These are phyloP conservation scores for Diploscapter pachys DNA, from an alignment of 1,140 invertebrate species.

Conservation along the genomic window DNA sequence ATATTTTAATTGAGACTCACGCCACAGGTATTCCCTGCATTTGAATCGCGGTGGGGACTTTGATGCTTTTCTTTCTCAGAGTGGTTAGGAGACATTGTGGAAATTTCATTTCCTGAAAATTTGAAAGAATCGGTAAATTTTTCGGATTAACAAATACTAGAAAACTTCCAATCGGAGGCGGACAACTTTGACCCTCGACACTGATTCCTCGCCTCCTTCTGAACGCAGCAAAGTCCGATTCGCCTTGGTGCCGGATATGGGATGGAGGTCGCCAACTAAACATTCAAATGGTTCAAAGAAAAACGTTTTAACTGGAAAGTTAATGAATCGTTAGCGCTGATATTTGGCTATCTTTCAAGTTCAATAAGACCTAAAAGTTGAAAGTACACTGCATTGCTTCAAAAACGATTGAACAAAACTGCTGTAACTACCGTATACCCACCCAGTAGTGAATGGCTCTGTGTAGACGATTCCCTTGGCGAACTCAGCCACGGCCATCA, in stretches of 20 bases:
- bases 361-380: constrained; percentile 12
- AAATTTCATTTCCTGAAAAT: constrained; percentile 83
- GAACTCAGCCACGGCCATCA: constrained; percentile 90
- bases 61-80: constrained; percentile 79
- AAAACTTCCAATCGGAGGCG: constrained; percentile 83
- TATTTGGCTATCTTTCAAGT: background rate
- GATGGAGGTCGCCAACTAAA: constrained; percentile 79
- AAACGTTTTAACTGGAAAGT: constrained; percentile 6
- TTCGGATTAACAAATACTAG: constrained; percentile 57
- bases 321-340: too few relatives aligned
- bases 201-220: constrained; percentile 79
- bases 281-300: constrained; percentile 23
- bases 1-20: constrained; percentile 57
- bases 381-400: background rate
- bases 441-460: constrained; percentile 90
- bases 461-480: constrained; percentile 95
- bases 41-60: constrained; percentile 90
- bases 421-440: constrained; percentile 31
- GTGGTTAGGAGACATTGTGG: constrained; percentile 76
- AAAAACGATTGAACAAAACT: too few relatives aligned
- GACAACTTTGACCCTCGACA: constrained; percentile 89
- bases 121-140: constrained; percentile 18
- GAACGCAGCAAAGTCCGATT: constrained; percentile 74
- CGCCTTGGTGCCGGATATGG: constrained; percentile 71
- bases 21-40: constrained; percentile 95